A percentile compares a stretch with the other conserved stretches of the same genome.
These are phyloP conservation scores for Xiphophorus couchianus DNA, from an alignment of 2,113 vertebrate species.

Conservation along the genomic window DNA sequence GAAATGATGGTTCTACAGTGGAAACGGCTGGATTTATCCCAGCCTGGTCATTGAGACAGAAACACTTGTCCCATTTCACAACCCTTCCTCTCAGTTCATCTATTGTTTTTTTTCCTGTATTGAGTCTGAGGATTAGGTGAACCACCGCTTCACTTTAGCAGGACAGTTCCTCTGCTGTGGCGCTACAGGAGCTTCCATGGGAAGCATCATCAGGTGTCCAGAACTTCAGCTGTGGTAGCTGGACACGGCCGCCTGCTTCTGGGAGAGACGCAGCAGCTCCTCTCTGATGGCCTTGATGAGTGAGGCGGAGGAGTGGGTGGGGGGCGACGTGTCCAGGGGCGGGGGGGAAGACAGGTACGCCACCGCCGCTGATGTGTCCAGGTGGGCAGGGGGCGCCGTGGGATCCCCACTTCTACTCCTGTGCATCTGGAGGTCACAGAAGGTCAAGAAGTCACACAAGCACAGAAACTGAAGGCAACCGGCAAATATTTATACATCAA, in stretches of 20 bases:
- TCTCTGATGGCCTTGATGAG: slow-evolving; percentile 99
- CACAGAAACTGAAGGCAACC: slow-evolving; percentile 77
- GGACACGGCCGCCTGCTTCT: slow-evolving; percentile 91
- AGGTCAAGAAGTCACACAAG: slow-evolving; percentile 84
- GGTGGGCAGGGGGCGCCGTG: slow-evolving; percentile 83
- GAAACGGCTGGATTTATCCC: slow-evolving; percentile 2
- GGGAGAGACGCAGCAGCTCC: slow-evolving; percentile 96
- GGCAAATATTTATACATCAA: background rate
- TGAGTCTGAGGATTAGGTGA: slow-evolving; percentile 5
- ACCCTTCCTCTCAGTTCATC: slow-evolving; percentile 28
- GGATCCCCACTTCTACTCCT: slow-evolving; percentile 86
- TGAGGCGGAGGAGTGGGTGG: slow-evolving; percentile 93
- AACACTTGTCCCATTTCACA: slow-evolving; percentile 18
- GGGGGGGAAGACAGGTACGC: slow-evolving; percentile 85
- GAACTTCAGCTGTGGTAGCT: slow-evolving; percentile 92
- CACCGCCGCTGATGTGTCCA: slow-evolving; percentile 80
- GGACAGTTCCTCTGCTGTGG: slow-evolving; percentile 59
- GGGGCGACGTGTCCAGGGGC: slow-evolving; percentile 87
- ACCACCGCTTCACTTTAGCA: slow-evolving; percentile 37
- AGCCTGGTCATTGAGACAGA: slow-evolving; percentile 11
- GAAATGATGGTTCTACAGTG: slow-evolving; percentile 36
- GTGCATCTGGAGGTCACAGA: slow-evolving; percentile 88
- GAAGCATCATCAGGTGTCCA: slow-evolving; percentile 65
- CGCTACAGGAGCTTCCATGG: slow-evolving; percentile 70
- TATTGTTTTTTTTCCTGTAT: background rate